Percentiles rank a stretch among this genome's conserved stretches.
Conservation (phyloP, 2,797 vertebrate genomes). For the Lithobates pipiens region DNA sequence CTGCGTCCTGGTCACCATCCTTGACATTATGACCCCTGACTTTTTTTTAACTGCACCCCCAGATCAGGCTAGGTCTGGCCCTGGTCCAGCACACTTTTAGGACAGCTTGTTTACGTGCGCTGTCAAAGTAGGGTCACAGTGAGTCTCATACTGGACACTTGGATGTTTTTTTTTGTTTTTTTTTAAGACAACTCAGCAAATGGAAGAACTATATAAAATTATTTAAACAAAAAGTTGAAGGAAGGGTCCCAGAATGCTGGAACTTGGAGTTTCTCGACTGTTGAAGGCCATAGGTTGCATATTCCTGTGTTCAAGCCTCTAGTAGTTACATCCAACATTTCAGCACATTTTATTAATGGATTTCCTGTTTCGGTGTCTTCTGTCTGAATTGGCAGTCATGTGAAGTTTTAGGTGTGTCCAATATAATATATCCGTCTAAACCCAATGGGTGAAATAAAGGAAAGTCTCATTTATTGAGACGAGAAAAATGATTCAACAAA, state of each 20-base stretch:
- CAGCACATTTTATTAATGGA: not conserved
- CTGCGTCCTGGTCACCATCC: no score
- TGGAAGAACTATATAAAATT: not conserved
- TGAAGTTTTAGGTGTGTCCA: constrained; percentile 8
- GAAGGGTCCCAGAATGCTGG: not conserved
- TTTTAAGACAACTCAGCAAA: not conserved
- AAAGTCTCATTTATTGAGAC: not conserved
- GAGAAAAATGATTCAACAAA: not conserved
- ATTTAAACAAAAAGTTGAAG: not conserved
- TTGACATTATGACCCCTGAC: no score
- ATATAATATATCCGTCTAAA: constrained; percentile 4
- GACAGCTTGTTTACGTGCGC: not conserved
- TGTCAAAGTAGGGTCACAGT: not conserved
- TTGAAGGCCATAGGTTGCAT: not conserved
- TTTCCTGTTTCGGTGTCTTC: constrained; percentile 24
- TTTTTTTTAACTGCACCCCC: no score
- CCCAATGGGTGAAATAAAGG: constrained; percentile 1
- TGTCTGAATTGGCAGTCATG: constrained; percentile 15
- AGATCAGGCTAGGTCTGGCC: no score
- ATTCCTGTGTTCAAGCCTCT: not conserved
- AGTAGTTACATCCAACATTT: not conserved
- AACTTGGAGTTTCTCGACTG: not conserved
- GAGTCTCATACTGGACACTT: not conserved
- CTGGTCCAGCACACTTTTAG: not conserved
- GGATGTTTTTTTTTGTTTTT: no score